phyloP scores from a whole-genome alignment of 2,113 vertebrate genomes.

The Empidonax traillii region DNA sequence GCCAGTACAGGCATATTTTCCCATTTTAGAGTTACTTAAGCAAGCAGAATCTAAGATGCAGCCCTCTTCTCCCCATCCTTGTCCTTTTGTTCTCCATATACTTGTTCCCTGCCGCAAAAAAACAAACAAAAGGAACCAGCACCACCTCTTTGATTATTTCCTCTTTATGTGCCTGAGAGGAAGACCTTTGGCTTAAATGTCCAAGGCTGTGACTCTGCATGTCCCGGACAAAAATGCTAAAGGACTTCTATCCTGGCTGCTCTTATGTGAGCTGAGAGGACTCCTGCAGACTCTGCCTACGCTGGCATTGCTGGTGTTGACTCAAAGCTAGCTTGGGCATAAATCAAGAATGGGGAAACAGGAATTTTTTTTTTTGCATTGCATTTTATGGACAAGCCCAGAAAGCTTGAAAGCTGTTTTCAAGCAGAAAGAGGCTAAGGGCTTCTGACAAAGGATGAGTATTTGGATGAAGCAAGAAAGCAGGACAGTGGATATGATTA shows the following conservation, averaged over 20 bases:
- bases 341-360: background rate
- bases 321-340: background rate
- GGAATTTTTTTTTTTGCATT: background rate
- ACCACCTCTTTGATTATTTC: background rate
- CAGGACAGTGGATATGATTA: background rate
- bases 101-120: background rate
- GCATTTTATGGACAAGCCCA: background rate
- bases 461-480: background rate
- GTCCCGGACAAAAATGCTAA: background rate
- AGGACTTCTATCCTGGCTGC: background rate
- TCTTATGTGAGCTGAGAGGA: background rate
- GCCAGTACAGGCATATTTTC: background rate
- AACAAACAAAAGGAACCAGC: background rate
- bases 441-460: background rate
- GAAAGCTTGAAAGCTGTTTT: background rate
- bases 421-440: background rate
- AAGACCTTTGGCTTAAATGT: background rate
- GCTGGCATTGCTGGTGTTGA: background rate
- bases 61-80: background rate
- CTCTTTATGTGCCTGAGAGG: background rate
- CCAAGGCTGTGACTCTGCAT: rapidly evolving
- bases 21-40: background rate
- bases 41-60: background rate
- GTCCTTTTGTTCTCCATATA: background rate
- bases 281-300: background rate